Conservation (phyloP, 1,140 invertebrate genomes). For the Drosophila obscura region DNA sequence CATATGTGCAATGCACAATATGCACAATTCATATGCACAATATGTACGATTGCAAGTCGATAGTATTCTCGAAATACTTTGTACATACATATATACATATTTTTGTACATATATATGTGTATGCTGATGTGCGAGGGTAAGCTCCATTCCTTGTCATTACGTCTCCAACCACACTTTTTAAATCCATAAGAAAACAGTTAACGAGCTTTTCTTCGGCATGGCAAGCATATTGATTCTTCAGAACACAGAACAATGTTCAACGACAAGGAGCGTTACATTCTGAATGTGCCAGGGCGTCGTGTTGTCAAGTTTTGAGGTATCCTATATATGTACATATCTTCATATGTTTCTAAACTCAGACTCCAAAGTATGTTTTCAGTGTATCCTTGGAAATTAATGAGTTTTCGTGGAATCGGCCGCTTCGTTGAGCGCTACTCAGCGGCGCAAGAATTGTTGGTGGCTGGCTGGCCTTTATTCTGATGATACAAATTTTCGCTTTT, state of each 20-base stretch:
- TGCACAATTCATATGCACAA: no score
- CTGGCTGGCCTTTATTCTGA: slow-evolving; percentile 1
- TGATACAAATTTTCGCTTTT: slow-evolving; percentile 27
- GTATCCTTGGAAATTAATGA: slow-evolving; percentile 73
- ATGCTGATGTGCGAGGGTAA: slow-evolving; percentile 7
- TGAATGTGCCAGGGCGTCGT: slow-evolving; percentile 14
- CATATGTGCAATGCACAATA: no score
- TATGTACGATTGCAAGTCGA: no score
- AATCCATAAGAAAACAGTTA: slow-evolving; percentile 58
- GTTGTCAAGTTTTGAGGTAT: neutral
- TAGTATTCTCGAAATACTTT: no score
- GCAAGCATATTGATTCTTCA: slow-evolving; percentile 27
- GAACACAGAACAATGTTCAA: slow-evolving; percentile 41
- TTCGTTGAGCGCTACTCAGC: slow-evolving; percentile 14
- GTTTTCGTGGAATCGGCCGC: slow-evolving; percentile 61
- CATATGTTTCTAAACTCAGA: slow-evolving; percentile 4
- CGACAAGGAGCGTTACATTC: slow-evolving; percentile 3
- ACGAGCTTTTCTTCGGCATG: slow-evolving; percentile 48
- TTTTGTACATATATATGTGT: neutral
- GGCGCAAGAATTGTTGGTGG: neutral
- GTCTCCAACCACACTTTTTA: slow-evolving; percentile 24
- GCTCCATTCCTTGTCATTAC: slow-evolving; percentile 46
- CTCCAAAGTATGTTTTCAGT: slow-evolving; percentile 7
- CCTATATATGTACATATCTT: slow-evolving; percentile 12
- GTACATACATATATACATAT: neutral